Evolutionary conservation across 2,888 invertebrate species (phyloP).

Genomic region (Patella ulyssiponensis): DNA sequence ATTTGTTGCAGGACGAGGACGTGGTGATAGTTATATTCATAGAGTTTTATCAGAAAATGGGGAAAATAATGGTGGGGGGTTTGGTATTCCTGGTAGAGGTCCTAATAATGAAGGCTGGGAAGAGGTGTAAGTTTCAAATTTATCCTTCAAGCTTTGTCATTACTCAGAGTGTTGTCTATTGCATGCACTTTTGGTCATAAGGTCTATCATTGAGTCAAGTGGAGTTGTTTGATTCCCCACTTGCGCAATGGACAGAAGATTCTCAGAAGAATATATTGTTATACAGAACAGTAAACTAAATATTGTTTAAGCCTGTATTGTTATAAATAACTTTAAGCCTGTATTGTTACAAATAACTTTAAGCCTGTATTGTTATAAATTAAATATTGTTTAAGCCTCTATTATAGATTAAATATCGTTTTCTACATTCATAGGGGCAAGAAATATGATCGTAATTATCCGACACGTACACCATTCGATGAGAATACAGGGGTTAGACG

Average conservation of each 20-base stretch:
- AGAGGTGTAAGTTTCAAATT: constrained; percentile 62
- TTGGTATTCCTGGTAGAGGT: constrained; percentile 52
- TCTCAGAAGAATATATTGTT: too few species aligned
- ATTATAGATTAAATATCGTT: too few species aligned
- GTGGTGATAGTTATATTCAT: constrained; percentile 68
- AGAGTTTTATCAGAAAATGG: constrained; percentile 63
- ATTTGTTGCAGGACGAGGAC: constrained; percentile 60
- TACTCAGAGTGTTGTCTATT: background rate
- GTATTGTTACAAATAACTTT: too few species aligned
- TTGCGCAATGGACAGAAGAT: too few species aligned
- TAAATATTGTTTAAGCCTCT: too few species aligned
- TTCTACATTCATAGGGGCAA: constrained; percentile 43
- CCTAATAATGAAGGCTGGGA: constrained; percentile 70
- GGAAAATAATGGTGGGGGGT: constrained; percentile 61
- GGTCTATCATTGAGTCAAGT: too few species aligned
- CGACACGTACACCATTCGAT: constrained; percentile 48
- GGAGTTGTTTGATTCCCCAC: too few species aligned
- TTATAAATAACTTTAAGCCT: too few species aligned
- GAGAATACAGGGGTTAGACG: constrained; percentile 47
- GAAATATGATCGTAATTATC: constrained; percentile 54
- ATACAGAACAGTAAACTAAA: too few species aligned
- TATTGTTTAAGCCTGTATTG: too few species aligned
- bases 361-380: too few species aligned
- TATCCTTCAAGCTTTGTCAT: too few species aligned
- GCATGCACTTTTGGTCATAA: background rate